These are phyloP conservation scores for Antrozous pallidus DNA, from an alignment of 2,797 vertebrate genomes.

Conservation along the genomic window DNA sequence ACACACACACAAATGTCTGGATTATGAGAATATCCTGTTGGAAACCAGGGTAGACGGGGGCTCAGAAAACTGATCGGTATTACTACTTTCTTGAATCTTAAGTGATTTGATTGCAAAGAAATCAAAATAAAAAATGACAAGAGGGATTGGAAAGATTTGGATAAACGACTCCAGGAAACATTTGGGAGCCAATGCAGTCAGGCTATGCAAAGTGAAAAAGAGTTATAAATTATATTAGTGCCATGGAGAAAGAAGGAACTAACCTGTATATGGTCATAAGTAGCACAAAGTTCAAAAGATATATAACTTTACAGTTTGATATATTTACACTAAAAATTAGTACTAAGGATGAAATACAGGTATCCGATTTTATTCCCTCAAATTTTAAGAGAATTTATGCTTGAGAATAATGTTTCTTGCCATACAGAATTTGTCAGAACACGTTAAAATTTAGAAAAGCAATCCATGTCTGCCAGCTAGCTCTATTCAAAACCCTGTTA, in stretches of 20 bases:
- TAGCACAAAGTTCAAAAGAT: not conserved
- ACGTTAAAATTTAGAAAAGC: not conserved
- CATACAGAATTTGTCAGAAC: not conserved
- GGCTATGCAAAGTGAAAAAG: not conserved
- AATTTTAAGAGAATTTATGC: not conserved
- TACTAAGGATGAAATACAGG: not conserved
- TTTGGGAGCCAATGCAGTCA: accelerated
- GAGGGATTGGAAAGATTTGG: not conserved
- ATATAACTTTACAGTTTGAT: not conserved
- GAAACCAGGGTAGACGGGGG: not conserved
- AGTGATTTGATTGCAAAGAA: not conserved
- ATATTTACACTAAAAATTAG: not conserved
- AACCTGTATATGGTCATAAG: not conserved
- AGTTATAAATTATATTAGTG: not conserved
- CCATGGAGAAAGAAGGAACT: not conserved
- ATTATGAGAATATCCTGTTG: not conserved
- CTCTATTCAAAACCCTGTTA: not conserved
- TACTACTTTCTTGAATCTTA: not conserved
- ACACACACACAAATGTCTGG: not conserved
- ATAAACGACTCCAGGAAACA: not conserved
- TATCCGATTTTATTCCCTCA: not conserved
- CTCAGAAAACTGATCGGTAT: not conserved
- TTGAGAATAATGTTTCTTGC: not conserved
- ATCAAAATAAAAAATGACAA: not conserved
- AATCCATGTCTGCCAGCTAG: not conserved